Evolutionary conservation across 2,888 invertebrate species (phyloP), one percentile per base, ranked within the genome.

Genomic region (Smittia sp.): DNA sequence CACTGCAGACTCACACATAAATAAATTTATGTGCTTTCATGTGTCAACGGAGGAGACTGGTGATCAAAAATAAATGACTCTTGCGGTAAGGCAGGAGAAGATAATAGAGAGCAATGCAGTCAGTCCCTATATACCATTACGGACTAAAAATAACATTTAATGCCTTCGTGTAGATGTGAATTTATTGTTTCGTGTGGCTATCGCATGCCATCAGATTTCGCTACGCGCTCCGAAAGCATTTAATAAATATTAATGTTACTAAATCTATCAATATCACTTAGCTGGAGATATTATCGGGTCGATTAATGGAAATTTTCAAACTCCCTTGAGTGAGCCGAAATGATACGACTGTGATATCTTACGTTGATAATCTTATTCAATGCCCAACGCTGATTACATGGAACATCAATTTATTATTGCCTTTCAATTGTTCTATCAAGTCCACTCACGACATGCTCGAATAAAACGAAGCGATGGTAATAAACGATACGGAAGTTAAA

Each of bases 201-300:
- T 63, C 63, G 25, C 22, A 22, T 67, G 39, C 18, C 39, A 39
- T 67, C 39, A 67, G 38, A 27, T 38, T 25, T 38, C n/a, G 11
- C 15, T 38, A 25, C 38, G 63, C 63, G 63, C 15, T 22, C 13
- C 4, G 25, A 3, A 63, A 63, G 39, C 67, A 20, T 38, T 67
- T 67, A 67, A 67, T 67, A 39, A 39, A 67, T 67, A 67, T 67
- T 27, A 67, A 67, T 67, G 67, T 67, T 67, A 39, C 39, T 13
- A 20, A 67, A 67, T 67, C 67, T 67, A 67, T 67, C 67, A 67
- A 67, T 67, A 67, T 67, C 67, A 67, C 67, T 67, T 67, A 67
- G 39, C 9, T 11, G 20, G 2, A 1, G 38, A n/a, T 18, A 66
- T 58, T 58, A 58, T 58, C 58, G 7, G 1, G 13, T 66, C 67